A percentile compares a stretch with the other conserved stretches of the same genome.
Evolutionary conservation across 2,797 vertebrate species (phyloP).

Genomic region (Falco berigora): DNA sequence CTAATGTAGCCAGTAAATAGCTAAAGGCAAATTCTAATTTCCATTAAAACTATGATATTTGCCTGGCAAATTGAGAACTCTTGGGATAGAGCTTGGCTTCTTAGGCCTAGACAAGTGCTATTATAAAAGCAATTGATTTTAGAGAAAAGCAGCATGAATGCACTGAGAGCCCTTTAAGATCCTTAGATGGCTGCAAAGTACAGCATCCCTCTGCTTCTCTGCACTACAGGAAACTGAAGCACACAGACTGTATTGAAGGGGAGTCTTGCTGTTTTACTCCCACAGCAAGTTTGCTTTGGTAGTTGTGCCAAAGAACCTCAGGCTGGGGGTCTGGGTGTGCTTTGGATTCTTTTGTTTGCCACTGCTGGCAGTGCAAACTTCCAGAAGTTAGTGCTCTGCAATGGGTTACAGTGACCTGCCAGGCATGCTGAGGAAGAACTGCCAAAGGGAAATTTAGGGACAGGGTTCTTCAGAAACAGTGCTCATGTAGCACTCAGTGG

Average conservation of each 20-base stretch:
- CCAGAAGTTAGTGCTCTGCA: not conserved
- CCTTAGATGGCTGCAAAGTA: not conserved
- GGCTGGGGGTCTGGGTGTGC: not conserved
- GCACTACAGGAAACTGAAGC: not conserved
- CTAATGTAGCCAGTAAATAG: not conserved
- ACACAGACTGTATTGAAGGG: not conserved
- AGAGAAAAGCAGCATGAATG: not conserved
- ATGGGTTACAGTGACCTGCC: not conserved
- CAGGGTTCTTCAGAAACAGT: not conserved
- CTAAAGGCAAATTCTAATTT: constrained; percentile 10
- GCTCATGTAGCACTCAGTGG: not conserved
- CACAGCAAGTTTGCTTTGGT: not conserved
- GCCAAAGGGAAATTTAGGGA: not conserved
- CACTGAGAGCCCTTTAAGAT: not conserved
- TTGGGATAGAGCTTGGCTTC: not conserved
- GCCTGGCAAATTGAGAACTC: not conserved
- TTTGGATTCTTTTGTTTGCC: not conserved
- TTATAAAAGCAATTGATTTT: constrained; percentile 1
- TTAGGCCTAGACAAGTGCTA: not conserved
- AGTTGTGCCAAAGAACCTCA: not conserved
- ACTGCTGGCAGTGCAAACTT: not conserved
- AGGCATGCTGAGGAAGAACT: not conserved
- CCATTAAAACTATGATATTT: constrained; percentile 15
- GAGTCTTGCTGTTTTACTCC: not conserved
- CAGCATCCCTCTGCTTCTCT: not conserved